Evolutionary conservation across 2,113 vertebrate species (phyloP).

Genomic region (Lepus europaeus): DNA sequence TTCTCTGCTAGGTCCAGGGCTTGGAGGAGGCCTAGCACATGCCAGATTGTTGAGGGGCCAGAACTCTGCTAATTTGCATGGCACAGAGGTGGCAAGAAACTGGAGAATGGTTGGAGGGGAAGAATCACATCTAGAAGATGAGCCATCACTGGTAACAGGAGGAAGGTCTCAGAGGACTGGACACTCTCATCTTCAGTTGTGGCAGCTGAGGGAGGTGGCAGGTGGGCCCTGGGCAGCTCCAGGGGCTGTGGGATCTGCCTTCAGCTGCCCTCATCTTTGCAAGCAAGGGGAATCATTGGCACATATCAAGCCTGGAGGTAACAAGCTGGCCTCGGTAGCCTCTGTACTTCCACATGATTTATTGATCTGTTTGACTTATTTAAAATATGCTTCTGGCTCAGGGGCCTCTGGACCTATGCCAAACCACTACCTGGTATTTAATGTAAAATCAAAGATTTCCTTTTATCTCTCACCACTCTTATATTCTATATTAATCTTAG

Average conservation of each 20-base stretch:
- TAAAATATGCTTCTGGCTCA: neutral
- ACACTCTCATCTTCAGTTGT: neutral
- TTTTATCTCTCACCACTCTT: neutral
- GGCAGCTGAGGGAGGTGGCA: neutral
- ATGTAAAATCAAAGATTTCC: constrained; percentile 10
- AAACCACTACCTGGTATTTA: constrained; percentile 8
- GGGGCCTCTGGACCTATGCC: neutral
- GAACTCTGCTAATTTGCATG: neutral
- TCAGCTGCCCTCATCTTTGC: neutral
- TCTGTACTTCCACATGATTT: neutral
- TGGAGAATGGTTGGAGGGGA: neutral
- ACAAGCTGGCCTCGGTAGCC: neutral
- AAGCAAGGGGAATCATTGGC: neutral
- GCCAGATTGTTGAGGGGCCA: neutral
- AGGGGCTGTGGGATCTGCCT: neutral
- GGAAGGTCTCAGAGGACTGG: neutral
- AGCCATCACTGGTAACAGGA: neutral
- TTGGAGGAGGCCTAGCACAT: neutral
- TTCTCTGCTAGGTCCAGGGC: constrained; percentile 42
- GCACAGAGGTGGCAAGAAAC: neutral
- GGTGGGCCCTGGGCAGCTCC: neutral
- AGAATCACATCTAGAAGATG: neutral
- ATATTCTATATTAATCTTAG: no score
- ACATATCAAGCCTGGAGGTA: neutral
- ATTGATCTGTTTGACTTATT: constrained; percentile 25